Base-by-base conservation (phyloP, 2,888 invertebrate species). In the Polia nebulosa region DNA sequence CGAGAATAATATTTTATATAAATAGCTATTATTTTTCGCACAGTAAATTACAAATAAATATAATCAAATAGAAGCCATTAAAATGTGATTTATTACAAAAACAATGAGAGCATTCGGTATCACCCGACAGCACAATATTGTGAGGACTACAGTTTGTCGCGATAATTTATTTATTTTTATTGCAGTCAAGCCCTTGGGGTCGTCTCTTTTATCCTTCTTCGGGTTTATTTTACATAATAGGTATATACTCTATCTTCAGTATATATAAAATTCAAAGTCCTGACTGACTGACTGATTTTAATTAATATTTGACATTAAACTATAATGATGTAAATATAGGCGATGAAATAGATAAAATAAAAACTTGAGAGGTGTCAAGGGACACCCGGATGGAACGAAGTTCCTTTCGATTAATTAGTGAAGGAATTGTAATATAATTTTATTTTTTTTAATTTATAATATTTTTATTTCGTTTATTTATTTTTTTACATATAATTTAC, bases 21-120 rank as follows among this genome's bases (percentile, higher is more conserved):
- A 67, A 75, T 51, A 56, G 27, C 25, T 44, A 15, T 41, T 49
- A 52, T 51, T 52, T 44, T 64, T 64, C 39, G 27, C 44, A 0
- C 22, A 41, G 5, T 47, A 20, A 73, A 78, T 32, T 15, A 32
- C 27, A 41, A 79, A 47, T 59, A 56, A 62, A 58, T 55, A 63
- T 81, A 65, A 78, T 78, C 81, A 68, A 72, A 78, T 68, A 59
- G 34, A 34, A 53, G 49, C 47, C 1, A 78, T 59, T 78, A 64
- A 47, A 45, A 39, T 17, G 41, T 77, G 56, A 78, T 78, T 81
- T 81, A 78, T 78, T 62, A 11, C 41, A 65, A 72, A 41, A 66
- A 72, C 73, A 72, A 77, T 76, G 39, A 45, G 47, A 63, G 11
- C 32, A 70, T 55, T 47, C 9, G 49, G 3, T 61, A 64, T 76